These are phyloP conservation scores for Muscicapa comitata DNA, from an alignment of 2,797 vertebrate species.

Conservation along the genomic window DNA sequence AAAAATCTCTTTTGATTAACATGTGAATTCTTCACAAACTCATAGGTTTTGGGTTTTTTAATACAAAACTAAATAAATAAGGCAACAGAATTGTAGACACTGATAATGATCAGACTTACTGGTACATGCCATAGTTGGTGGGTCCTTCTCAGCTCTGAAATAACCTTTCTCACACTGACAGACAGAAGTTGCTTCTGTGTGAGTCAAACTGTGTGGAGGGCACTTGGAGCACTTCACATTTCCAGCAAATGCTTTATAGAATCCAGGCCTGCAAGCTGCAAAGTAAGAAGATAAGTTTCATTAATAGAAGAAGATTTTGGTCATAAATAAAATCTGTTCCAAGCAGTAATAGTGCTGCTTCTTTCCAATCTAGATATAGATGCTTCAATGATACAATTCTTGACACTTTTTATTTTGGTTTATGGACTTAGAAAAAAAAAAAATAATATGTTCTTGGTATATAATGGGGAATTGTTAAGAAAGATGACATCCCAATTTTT, in stretches of 20 bases:
- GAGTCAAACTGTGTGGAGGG: conserved; percentile 89
- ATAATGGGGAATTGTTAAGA: neutral
- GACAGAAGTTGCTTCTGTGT: conserved; percentile 82
- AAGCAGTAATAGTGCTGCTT: neutral
- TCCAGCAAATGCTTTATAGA: conserved; percentile 94
- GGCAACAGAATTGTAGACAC: neutral
- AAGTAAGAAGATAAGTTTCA: conserved; percentile 23
- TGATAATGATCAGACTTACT: conserved; percentile 79
- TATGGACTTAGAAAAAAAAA: neutral
- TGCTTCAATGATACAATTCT: neutral
- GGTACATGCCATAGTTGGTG: conserved; percentile 94
- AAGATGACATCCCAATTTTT: neutral
- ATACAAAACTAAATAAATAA: neutral
- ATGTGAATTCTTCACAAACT: neutral
- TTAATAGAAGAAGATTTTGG: neutral
- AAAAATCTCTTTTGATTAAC: neutral
- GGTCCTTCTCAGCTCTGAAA: conserved; percentile 92
- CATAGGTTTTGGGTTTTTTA: neutral
- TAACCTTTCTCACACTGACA: conserved; percentile 91
- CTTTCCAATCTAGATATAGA: neutral
- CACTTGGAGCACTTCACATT: conserved; percentile 94
- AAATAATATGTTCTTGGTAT: neutral
- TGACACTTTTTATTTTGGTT: neutral
- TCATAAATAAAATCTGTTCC: neutral
- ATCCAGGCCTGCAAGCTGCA: conserved; percentile 89